These are phyloP conservation scores for Neotragus moschatus DNA, from an alignment of 2,113 vertebrate species.

Conservation along the genomic window DNA sequence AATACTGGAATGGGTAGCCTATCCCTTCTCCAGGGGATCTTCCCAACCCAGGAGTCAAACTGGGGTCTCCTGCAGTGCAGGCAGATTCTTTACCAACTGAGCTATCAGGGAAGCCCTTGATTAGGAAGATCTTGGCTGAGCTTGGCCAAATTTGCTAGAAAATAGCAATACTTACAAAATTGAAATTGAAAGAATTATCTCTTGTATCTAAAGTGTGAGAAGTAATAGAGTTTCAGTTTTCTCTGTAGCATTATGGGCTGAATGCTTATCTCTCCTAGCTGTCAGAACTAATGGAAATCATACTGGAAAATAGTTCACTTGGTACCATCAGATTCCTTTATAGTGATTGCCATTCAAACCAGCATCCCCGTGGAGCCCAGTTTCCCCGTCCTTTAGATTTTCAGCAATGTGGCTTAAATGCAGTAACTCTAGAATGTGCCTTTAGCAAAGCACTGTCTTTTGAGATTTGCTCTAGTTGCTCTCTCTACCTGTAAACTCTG, in stretches of 20 bases:
- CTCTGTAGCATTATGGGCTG: neutral
- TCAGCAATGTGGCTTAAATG: neutral
- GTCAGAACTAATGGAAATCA: neutral
- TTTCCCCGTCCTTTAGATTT: neutral
- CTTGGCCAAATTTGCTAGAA: neutral
- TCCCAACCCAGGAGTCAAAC: neutral
- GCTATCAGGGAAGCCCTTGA: neutral
- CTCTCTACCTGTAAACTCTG: neutral
- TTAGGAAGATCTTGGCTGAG: neutral
- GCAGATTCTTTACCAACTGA: neutral
- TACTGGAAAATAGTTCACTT: neutral
- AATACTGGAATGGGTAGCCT: neutral
- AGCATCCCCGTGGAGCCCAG: neutral
- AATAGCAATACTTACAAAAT: neutral
- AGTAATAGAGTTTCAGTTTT: neutral
- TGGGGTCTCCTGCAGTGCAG: neutral
- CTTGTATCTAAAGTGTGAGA: neutral
- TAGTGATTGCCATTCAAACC: neutral
- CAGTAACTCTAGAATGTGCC: neutral
- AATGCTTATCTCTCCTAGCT: neutral
- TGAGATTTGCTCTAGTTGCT: neutral
- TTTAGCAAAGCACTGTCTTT: neutral
- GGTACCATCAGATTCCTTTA: neutral
- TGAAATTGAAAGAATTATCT: neutral
- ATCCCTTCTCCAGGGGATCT: neutral